Evolutionary conservation across 1,140 invertebrate species (phyloP), one percentile per base, ranked within the genome.

Genomic region (Orussus abietinus): DNA sequence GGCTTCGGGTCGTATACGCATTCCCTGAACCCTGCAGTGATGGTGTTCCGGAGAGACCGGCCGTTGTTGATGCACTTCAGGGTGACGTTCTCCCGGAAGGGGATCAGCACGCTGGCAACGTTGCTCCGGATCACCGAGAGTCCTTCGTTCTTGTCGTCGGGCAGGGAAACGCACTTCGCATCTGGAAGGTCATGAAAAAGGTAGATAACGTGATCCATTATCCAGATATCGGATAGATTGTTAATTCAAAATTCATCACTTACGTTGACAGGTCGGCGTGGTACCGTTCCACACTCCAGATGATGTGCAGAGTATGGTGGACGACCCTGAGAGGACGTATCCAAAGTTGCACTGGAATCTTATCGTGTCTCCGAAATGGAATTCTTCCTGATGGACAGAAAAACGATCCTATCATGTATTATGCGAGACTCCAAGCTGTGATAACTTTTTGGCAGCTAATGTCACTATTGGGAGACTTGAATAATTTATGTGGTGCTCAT

Each of bases 341-440:
- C 95, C 96, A 70, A 97, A 96, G 55, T 95, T 82, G 68, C 96
- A 98, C 60, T 92, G 88, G 78, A 97, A 98, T 42, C 80, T 83
- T 0, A 96, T 84, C 20, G 90, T 71, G 66, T 96, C 93, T 1
- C 91, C 91, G 67, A 91, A 97, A 53, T 93, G 88, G 68, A 88
- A 93, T 51, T 83, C 78, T 18, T 76, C 75, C 64, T 81, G 32
- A 12, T 61, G 53, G 51, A 45, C 29, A 10, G 12, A 18, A 15
- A 15, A 22, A n/a, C n/a, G 6, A 11, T 29, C 13, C 13, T 25
- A 5, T 29, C 12, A 26, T 12, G 13, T 1, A 29, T 14, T 4
- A 33, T 17, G 9, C 15, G 5, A 40, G 32, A 34, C 30, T 19
- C 4, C n/a, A n/a, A n/a, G n/a, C n/a, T n/a, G n/a, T n/a, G n/a